Conservation (phyloP, 2,888 invertebrate genomes). For the Phalera bucephala region DNA sequence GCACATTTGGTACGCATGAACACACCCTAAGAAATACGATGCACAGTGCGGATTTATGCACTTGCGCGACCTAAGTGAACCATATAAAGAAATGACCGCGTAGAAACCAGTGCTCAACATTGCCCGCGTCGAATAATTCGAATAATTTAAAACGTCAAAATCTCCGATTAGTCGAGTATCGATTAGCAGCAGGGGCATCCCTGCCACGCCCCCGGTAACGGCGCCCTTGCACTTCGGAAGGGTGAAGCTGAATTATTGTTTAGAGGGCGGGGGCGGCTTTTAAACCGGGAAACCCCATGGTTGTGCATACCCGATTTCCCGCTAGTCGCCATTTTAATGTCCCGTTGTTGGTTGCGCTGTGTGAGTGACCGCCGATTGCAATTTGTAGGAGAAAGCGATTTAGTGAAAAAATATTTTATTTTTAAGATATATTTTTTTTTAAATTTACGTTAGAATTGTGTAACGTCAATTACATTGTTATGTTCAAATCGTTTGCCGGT, state of each 20-base stretch:
- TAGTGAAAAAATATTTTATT: too few species aligned
- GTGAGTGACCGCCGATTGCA: constrained; percentile 35
- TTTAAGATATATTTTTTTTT: too few species aligned
- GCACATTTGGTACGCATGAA: too few species aligned
- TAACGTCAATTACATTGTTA: too few species aligned
- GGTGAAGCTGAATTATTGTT: constrained; percentile 83
- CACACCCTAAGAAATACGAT: too few species aligned
- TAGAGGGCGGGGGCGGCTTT: constrained; percentile 67
- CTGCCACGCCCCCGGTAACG: constrained; percentile 69
- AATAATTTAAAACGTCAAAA: not conserved
- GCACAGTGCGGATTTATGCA: too few species aligned
- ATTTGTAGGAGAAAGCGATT: constrained; percentile 10
- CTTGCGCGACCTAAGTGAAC: too few species aligned
- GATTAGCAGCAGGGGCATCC: constrained; percentile 39
- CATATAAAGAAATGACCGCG: too few species aligned
- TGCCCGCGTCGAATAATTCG: too few species aligned
- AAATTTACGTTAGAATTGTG: too few species aligned
- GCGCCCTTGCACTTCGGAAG: constrained; percentile 83
- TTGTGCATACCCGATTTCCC: constrained; percentile 81
- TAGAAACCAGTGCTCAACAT: too few species aligned
- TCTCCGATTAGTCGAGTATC: constrained; percentile 19
- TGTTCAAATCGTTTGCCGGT: too few species aligned
- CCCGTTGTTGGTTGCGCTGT: constrained; percentile 46
- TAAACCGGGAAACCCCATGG: constrained; percentile 81
- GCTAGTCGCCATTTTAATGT: constrained; percentile 80